phyloP scores from a whole-genome alignment of 2,113 vertebrate genomes.

The Microtus richardsoni region DNA sequence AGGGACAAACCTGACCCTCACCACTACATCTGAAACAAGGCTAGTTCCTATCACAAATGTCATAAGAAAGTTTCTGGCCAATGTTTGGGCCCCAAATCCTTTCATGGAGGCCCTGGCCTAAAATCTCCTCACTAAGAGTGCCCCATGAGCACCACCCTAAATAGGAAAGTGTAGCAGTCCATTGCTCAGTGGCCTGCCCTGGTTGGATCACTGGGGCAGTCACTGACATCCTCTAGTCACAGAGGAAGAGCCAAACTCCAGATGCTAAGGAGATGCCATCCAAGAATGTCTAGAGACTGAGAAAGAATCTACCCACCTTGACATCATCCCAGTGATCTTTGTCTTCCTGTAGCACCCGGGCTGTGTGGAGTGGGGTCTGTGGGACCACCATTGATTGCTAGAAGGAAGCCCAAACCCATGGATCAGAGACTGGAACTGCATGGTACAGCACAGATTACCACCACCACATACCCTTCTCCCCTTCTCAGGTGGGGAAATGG shows the following conservation, averaged over 20 bases:
- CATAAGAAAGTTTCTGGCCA: background rate
- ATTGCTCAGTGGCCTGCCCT: background rate
- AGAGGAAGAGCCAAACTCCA: background rate
- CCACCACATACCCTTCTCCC: background rate
- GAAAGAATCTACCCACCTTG: slow-evolving; percentile 89
- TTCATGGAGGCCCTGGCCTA: background rate
- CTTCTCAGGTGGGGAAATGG: background rate
- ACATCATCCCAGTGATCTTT: slow-evolving; percentile 98
- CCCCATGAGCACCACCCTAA: background rate
- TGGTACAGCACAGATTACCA: background rate
- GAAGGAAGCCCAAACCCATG: slow-evolving; percentile 25
- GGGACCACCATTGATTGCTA: slow-evolving; percentile 97
- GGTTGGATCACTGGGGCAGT: background rate
- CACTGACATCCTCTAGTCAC: background rate
- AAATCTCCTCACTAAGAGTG: background rate
- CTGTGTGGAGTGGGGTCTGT: slow-evolving; percentile 96
- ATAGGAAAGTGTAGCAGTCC: background rate
- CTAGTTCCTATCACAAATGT: background rate
- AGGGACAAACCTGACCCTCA: background rate
- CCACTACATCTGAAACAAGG: background rate
- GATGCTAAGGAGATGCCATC: background rate
- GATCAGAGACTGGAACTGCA: background rate
- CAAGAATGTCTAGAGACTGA: background rate
- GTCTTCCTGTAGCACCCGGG: slow-evolving; percentile 96
- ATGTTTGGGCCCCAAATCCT: background rate